A percentile compares a stretch with the other conserved stretches of the same genome.
Conservation (phyloP, 2,113 vertebrate genomes). For the Zootoca vivipara region DNA sequence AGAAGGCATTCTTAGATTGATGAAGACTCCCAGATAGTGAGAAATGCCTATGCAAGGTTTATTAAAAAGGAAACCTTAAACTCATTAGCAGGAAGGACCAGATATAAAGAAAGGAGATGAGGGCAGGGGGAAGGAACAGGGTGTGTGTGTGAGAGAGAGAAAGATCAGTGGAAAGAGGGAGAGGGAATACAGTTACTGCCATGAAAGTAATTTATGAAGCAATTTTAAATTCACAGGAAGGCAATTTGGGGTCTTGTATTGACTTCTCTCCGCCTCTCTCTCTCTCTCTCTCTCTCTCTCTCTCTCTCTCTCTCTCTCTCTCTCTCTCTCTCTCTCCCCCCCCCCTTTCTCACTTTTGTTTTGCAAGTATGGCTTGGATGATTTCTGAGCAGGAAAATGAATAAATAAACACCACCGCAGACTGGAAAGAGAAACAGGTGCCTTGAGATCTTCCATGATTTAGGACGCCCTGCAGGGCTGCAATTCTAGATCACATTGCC, state of each 20-base stretch:
- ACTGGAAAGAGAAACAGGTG: neutral
- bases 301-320: slow-evolving; percentile 24
- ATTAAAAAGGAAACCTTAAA: slow-evolving; percentile 64
- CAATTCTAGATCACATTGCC: neutral
- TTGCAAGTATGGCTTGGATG: slow-evolving; percentile 34
- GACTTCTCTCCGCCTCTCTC: slow-evolving; percentile 22
- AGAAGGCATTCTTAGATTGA: slow-evolving; percentile 19
- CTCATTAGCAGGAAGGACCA: slow-evolving; percentile 48
- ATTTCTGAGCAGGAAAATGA: slow-evolving; percentile 52
- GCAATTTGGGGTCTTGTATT: slow-evolving; percentile 70
- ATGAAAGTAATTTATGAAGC: slow-evolving; percentile 61
- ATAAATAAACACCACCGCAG: rapidly evolving
- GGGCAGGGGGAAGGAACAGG: slow-evolving; percentile 19
- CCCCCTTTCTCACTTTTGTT: slow-evolving; percentile 49
- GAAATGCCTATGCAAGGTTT: slow-evolving; percentile 51
- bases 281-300: neutral
- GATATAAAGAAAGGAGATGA: neutral
- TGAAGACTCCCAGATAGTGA: slow-evolving; percentile 45
- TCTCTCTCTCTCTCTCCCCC: neutral
- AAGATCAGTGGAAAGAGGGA: neutral
- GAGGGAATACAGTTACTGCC: slow-evolving; percentile 26
- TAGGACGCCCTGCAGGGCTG: rapidly evolving
- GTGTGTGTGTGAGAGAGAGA: neutral
- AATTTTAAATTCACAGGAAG: slow-evolving; percentile 61
- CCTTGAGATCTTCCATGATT: neutral